Percentiles rank a stretch among this genome's conserved stretches.
Conservation (phyloP, 2,797 vertebrate genomes). For the Arctocebus calabarensis region DNA sequence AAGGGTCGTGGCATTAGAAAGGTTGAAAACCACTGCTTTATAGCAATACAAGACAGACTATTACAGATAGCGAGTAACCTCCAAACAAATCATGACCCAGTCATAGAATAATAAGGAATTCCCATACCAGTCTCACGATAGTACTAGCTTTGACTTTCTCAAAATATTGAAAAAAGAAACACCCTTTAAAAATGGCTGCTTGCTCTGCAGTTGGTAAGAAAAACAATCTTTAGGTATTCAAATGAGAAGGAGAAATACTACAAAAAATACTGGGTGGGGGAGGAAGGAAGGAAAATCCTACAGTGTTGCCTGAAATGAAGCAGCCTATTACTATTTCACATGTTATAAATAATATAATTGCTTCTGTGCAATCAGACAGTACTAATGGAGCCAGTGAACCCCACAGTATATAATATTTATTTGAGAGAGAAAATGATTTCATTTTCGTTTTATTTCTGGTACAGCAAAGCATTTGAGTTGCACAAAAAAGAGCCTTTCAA, state of each 20-base stretch:
- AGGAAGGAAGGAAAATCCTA: neutral
- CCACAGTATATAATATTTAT: slow-evolving; percentile 77
- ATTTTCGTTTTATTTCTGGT: slow-evolving; percentile 81
- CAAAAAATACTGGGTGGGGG: neutral
- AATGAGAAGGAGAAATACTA: neutral
- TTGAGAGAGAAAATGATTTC: slow-evolving; percentile 80
- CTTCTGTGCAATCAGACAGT: slow-evolving; percentile 52
- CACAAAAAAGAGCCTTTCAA: slow-evolving; percentile 68
- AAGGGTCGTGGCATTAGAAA: too few relatives aligned
- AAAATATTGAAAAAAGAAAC: slow-evolving; percentile 18
- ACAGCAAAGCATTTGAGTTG: slow-evolving; percentile 72
- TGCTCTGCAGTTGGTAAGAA: neutral
- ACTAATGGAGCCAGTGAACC: slow-evolving; percentile 68
- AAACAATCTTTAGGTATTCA: neutral
- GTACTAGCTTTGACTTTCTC: neutral
- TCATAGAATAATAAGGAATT: slow-evolving; percentile 8
- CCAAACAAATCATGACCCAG: slow-evolving; percentile 13
- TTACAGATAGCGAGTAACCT: neutral
- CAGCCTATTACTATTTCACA: neutral
- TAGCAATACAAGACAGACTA: neutral
- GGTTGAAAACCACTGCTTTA: too few relatives aligned
- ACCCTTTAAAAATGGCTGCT: neutral
- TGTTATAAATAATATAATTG: slow-evolving; percentile 69
- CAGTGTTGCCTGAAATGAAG: slow-evolving; percentile 10
- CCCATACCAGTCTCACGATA: neutral